Conservation (phyloP, 2,888 invertebrate species). For the Philhelius pedissequus region DNA sequence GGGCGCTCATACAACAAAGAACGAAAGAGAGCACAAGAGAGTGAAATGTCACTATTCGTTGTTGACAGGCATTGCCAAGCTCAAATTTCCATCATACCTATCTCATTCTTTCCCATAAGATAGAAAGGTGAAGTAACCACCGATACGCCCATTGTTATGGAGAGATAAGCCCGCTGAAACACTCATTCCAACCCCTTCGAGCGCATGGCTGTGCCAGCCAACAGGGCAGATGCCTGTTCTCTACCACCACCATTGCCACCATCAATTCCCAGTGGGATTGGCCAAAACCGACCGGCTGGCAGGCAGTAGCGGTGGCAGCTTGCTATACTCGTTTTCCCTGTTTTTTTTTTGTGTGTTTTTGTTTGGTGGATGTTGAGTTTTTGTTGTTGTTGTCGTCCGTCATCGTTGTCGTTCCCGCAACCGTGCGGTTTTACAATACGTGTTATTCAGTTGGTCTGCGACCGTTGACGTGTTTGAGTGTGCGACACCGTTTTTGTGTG, state of each 20-base stretch:
- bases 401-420: constrained; percentile 62
- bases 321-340: constrained; percentile 66
- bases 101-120: neutral
- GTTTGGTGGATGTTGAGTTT: constrained; percentile 9
- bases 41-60: neutral
- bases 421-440: constrained; percentile 66
- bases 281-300: constrained; percentile 64
- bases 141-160: constrained; percentile 60
- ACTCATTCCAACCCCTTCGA: constrained; percentile 58
- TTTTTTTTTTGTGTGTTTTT: constrained; percentile 40
- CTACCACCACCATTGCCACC: constrained; percentile 63
- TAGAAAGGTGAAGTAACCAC: neutral
- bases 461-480: constrained; percentile 77
- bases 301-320: constrained; percentile 47
- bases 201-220: constrained; percentile 50
- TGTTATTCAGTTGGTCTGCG: constrained; percentile 77
- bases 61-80: constrained; percentile 58
- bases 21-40: constrained; percentile 5
- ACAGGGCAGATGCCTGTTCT: constrained; percentile 44
- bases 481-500: constrained; percentile 68
- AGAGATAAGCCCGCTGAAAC: neutral
- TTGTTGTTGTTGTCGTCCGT: constrained; percentile 42
- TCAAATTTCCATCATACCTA: constrained; percentile 3
- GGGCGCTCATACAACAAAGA: constrained; percentile 39
- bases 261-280: constrained; percentile 67